phyloP scores from a whole-genome alignment of 2,888 invertebrate genomes.

The Hedychridium roseum region DNA sequence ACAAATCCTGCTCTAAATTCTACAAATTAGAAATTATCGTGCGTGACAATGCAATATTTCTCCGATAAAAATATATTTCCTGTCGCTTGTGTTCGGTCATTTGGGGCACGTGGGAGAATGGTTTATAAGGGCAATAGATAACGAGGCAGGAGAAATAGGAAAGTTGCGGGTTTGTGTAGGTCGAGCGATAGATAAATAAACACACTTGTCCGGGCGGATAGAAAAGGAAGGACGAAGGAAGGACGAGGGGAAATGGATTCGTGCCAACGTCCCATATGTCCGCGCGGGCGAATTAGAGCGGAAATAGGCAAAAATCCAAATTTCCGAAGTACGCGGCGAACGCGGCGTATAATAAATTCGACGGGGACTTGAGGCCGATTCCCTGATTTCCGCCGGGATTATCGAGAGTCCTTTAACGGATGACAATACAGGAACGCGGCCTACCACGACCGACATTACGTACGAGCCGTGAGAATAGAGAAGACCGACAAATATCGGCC shows the following conservation, averaged over 20 bases:
- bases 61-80: not conserved
- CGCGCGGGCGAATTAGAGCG: constrained; percentile 31
- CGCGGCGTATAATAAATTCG: constrained; percentile 13
- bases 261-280: constrained; percentile 41
- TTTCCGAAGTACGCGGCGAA: constrained; percentile 26
- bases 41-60: too few relatives aligned
- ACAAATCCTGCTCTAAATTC: too few relatives aligned
- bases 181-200: too few relatives aligned
- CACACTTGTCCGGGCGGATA: too few relatives aligned
- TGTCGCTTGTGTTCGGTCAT: too few relatives aligned
- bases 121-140: too few relatives aligned
- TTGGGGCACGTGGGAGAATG: too few relatives aligned
- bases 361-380: constrained; percentile 11
- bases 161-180: too few relatives aligned
- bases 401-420: constrained; percentile 11
- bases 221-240: too few relatives aligned
- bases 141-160: too few relatives aligned
- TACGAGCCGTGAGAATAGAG: constrained; percentile 18
- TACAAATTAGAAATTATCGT: too few relatives aligned
- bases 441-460: constrained; percentile 14
- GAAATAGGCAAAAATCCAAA: constrained; percentile 45
- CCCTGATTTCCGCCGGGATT: constrained; percentile 21
- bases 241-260: constrained; percentile 32
- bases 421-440: constrained; percentile 14
- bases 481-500: too few relatives aligned